Conservation (phyloP, 2,113 vertebrate genomes). For the Tamias sibiricus region DNA sequence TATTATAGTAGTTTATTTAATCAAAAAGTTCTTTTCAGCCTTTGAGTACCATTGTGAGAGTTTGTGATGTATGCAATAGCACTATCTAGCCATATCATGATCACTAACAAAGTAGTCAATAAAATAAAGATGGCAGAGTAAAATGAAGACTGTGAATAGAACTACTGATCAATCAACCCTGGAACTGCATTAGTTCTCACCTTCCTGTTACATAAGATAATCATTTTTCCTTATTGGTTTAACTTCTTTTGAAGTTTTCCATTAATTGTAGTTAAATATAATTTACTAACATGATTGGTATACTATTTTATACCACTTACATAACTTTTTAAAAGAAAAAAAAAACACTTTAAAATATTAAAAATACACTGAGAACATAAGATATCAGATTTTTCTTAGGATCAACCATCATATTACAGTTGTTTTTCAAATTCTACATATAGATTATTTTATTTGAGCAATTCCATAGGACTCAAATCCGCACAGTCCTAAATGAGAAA, state of each 20-base stretch:
- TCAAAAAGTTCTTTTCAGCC: not conserved
- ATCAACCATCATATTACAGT: not conserved
- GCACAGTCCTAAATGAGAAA: not conserved
- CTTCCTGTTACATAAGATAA: not conserved
- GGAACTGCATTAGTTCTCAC: not conserved
- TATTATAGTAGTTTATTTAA: not conserved
- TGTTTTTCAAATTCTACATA: not conserved
- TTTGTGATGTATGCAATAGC: not conserved
- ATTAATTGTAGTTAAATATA: not conserved
- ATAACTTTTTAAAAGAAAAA: not conserved
- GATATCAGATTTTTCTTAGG: not conserved
- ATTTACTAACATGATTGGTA: not conserved
- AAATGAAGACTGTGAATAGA: not conserved
- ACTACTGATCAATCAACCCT: not conserved
- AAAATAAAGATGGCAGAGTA: not conserved
- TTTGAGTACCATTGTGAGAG: not conserved
- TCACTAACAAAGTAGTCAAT: not conserved
- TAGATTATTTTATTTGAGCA: conserved; percentile 18
- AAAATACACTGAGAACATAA: not conserved
- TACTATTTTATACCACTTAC: not conserved
- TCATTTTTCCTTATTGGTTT: not conserved
- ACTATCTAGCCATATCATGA: not conserved
- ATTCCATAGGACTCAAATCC: not conserved
- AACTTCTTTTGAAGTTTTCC: not conserved
- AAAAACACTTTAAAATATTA: conserved; percentile 1